phyloP scores from a whole-genome alignment of 1,140 invertebrate species.

The Aphidius gifuensis region DNA sequence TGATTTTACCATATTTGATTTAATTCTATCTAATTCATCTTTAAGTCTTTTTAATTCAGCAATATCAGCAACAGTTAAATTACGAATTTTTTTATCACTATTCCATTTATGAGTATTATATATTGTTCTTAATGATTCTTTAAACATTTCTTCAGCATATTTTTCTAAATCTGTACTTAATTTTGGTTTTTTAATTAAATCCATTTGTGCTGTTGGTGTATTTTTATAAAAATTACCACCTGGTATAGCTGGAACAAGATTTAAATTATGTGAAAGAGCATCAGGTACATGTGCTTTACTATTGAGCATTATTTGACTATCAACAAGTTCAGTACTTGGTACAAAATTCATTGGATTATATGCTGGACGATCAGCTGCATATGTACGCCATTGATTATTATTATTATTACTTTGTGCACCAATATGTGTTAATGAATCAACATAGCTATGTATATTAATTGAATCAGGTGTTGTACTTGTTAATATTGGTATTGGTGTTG shows the following conservation, averaged over 20 bases:
- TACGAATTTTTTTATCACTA: slow-evolving; percentile 37
- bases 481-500: slow-evolving; percentile 48
- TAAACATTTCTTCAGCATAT: slow-evolving; percentile 53
- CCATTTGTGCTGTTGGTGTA: slow-evolving; percentile 30
- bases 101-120: slow-evolving; percentile 54
- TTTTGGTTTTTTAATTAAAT: slow-evolving; percentile 41
- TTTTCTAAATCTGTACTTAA: slow-evolving; percentile 43
- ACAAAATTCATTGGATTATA: slow-evolving; percentile 52
- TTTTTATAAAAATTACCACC: slow-evolving; percentile 49
- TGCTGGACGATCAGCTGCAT: slow-evolving; percentile 13
- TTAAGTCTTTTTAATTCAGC: slow-evolving; percentile 40
- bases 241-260: slow-evolving; percentile 42
- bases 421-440: slow-evolving; percentile 41
- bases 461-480: slow-evolving; percentile 25
- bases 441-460: slow-evolving; percentile 35
- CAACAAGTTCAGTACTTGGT: slow-evolving; percentile 46
- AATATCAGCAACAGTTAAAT: slow-evolving; percentile 33
- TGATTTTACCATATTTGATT: slow-evolving; percentile 27
- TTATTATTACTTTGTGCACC: slow-evolving; percentile 32
- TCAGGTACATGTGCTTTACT: slow-evolving; percentile 33
- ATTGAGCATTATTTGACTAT: slow-evolving; percentile 44
- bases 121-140: slow-evolving; percentile 50
- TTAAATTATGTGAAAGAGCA: slow-evolving; percentile 38
- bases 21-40: slow-evolving; percentile 42
- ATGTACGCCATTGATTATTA: slow-evolving; percentile 7